These are phyloP conservation scores for Caenorhabditis imperialis DNA, from an alignment of 2,888 invertebrate genomes.

Conservation along the genomic window DNA sequence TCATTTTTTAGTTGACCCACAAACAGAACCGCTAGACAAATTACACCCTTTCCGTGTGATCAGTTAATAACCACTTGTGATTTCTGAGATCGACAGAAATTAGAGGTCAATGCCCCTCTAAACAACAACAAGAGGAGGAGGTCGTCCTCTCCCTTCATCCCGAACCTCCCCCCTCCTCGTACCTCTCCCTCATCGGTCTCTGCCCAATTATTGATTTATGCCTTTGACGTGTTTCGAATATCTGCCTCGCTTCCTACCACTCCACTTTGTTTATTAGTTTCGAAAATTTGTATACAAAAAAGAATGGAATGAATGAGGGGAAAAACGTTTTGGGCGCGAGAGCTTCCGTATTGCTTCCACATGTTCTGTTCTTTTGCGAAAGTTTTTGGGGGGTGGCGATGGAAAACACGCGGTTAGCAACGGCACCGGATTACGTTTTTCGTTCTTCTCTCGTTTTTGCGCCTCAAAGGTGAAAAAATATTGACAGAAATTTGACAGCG, in stretches of 20 bases:
- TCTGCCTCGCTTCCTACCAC: too few relatives aligned
- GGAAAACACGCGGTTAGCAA: constrained; percentile 11
- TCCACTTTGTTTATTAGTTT: constrained; percentile 37
- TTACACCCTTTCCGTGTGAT: too few relatives aligned
- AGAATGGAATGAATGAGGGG: too few relatives aligned
- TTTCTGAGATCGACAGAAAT: too few relatives aligned
- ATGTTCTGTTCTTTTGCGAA: constrained; percentile 4
- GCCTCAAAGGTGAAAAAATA: constrained; percentile 17
- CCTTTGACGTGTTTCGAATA: constrained; percentile 33
- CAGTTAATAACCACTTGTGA: too few relatives aligned
- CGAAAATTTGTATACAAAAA: too few relatives aligned
- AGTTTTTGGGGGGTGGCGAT: constrained; percentile 3
- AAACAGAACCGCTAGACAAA: too few relatives aligned
- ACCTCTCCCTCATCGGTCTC: constrained; percentile 12
- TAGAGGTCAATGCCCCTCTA: constrained; percentile 43
- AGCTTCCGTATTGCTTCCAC: too few relatives aligned
- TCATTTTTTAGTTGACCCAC: too few relatives aligned
- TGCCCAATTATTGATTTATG: constrained; percentile 37
- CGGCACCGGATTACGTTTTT: constrained; percentile 12
- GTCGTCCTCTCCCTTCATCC: constrained; percentile 32
- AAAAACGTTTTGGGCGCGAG: too few relatives aligned
- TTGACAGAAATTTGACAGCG: constrained; percentile 15
- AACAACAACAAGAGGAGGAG: constrained; percentile 42
- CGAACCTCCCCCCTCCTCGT: constrained; percentile 29
- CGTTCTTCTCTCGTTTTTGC: neutral